Percentiles rank a stretch among this genome's conserved stretches.
phyloP scores from a whole-genome alignment of 1,140 invertebrate species.

The Thalassaphorura encarpata region DNA sequence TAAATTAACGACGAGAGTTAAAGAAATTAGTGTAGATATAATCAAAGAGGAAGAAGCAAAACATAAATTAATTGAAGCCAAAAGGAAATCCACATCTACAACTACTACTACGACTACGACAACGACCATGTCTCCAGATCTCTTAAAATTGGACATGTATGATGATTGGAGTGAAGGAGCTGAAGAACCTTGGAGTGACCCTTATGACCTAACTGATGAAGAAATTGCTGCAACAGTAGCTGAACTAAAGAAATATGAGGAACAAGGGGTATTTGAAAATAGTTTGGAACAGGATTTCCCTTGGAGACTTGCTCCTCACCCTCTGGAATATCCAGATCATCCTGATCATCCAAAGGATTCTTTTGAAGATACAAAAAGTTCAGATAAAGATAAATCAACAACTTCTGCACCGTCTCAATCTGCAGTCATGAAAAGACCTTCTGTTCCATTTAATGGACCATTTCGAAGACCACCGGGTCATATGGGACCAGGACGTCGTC shows the following conservation, averaged over 20 bases:
- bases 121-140: background rate
- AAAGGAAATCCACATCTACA: background rate
- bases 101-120: slow-evolving; percentile 5
- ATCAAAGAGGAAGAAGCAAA: slow-evolving; percentile 56
- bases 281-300: slow-evolving; percentile 23
- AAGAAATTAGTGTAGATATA: slow-evolving; percentile 12
- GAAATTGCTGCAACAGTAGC: slow-evolving; percentile 24
- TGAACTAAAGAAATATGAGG: slow-evolving; percentile 28
- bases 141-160: slow-evolving; percentile 8
- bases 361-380: background rate
- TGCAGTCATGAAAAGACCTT: background rate
- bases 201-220: slow-evolving; percentile 15
- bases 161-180: slow-evolving; percentile 4
- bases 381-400: background rate
- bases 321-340: slow-evolving; percentile 31
- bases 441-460: background rate
- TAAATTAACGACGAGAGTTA: background rate
- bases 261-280: slow-evolving; percentile 20
- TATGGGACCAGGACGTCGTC: background rate
- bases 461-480: background rate
- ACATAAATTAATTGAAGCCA: slow-evolving; percentile 49
- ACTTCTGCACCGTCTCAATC: background rate
- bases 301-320: slow-evolving; percentile 21
- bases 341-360: slow-evolving; percentile 27
- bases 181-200: slow-evolving; percentile 5